A percentile compares a stretch with the other conserved stretches of the same genome.
Conservation (phyloP, 1,140 invertebrate species). For the Geopemphigus sp. region DNA sequence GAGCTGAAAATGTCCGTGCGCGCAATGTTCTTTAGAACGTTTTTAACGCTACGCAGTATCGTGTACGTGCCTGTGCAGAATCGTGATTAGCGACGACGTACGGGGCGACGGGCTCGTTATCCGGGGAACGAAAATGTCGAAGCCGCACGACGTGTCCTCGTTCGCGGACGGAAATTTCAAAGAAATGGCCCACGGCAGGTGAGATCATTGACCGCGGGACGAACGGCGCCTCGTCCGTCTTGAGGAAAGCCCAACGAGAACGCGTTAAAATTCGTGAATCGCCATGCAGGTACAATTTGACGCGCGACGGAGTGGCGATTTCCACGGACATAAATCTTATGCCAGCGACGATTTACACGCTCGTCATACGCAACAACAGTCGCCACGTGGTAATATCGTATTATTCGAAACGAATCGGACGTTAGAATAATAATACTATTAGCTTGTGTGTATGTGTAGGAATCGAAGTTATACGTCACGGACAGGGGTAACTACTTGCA, state of each 20-base stretch:
- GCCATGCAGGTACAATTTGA: not conserved
- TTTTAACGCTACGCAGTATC: not conserved
- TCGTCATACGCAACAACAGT: not conserved
- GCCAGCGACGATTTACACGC: slow-evolving; percentile 15
- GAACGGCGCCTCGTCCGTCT: too few species aligned
- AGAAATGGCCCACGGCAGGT: not conserved
- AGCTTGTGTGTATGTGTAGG: slow-evolving; percentile 30
- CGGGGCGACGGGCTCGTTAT: not conserved
- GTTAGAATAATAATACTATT: too few species aligned
- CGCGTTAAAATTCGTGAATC: too few species aligned
- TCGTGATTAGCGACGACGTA: not conserved
- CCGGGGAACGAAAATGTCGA: not conserved
- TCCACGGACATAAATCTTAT: not conserved
- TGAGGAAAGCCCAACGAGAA: too few species aligned
- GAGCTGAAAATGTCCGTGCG: too few species aligned
- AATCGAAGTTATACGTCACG: slow-evolving; percentile 50
- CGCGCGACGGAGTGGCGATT: not conserved
- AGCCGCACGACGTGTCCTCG: not conserved
- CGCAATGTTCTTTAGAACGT: not conserved
- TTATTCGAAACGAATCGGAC: not conserved
- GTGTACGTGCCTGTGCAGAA: not conserved
- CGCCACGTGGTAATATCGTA: not conserved
- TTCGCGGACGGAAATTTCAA: not conserved
- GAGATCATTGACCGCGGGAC: not conserved
- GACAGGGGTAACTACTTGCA: slow-evolving; percentile 58